Base-by-base conservation (phyloP, 2,113 vertebrate species). In the Octodon degus region DNA sequence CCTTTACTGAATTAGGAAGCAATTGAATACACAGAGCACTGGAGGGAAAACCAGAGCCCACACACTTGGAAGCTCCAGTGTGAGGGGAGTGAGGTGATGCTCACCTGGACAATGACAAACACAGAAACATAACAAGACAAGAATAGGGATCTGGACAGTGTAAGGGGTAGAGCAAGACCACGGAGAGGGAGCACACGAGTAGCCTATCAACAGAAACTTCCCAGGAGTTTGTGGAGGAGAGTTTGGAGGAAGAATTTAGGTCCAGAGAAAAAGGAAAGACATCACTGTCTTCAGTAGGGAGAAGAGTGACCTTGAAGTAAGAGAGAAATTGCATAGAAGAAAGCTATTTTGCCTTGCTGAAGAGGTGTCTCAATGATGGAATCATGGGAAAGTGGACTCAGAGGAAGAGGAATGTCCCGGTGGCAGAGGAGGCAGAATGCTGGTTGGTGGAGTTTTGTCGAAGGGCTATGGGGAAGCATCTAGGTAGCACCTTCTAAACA, bases 161-260 rank as follows among this genome's bases (percentile, higher is more conserved):
- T 4, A 34, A 8, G 72, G 65, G 43, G 76, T 88, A 68, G 90
- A 86, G 67, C 10, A 55, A 60, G 24, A 72, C 55, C 5, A 76
- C 22, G 30, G 91, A 63, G 65, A 70, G 89, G 80, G 65, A 65
- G 60, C 58, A 70, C 20, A 68, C 13, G 50, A 43, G 16, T 34
- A 17, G 32, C 68, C 80, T 82, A 16, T 53, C 60, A 43, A 62
- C 55, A 50, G 79, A 94, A 65, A 19, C 34, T 76, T 93, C 34
- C 32, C 91, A 63, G 30, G 68, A 43, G 14, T 11, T 62, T 32
- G n/a, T 63, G 4, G 9, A 40, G 32, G 14, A 72, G 8, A 43
- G 30, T 94, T 96, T 63, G 30, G 62, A 93, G 80, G 55, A 87
- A 65, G 70, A 68, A 11, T 70, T 90, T 93, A 95, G 86, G 55